Evolutionary conservation across 2,113 vertebrate species (phyloP), one percentile per base, ranked within the genome.

Genomic region (Penelope pileata): DNA sequence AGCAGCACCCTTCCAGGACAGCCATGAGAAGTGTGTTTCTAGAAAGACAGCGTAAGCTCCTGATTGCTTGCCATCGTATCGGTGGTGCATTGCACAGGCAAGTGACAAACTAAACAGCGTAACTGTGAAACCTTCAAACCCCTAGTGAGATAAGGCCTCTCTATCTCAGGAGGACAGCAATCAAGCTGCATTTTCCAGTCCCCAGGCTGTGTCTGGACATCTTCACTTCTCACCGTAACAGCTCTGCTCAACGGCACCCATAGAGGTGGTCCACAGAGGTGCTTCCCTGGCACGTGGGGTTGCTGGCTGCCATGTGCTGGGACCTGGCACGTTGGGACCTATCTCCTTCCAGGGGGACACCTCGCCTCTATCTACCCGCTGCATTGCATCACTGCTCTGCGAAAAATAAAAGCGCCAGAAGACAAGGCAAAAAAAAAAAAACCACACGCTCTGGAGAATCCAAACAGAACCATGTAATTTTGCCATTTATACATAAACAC

Each of bases 101-200:
- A 91, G 74, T 7, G 73, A 82, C 58, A 95, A 95, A 19, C 24
- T 76, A 17, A 62, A 77, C 5, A 5, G 17, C 54, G 54, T 63
- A 87, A 86, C 90, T 67, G 40, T 36, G 84, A 96, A 94, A 90
- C 40, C 53, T 93, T 92, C 85, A 94, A 75, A 78, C 51, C 48
- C 78, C 87, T 76, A 82, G 90, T 59, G 40, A 86, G 50, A 88
- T 68, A 91, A 91, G 60, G 40, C 32, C 88, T 54, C 76, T 83
- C 93, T 74, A 79, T 38, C 90, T 89, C 80, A 86, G 75, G 43
- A 96, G 81, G 27, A 88, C 16, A 79, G 12, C 62, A 86, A 80
- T 88, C 83, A 90, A 8, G 42, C 38, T 77, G 80, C 30, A 60
- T 78, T 95, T 96, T 96, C 90, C 93, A 97, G 56, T 91, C 66